These are phyloP conservation scores for Odontomyia ornata DNA, from an alignment of 2,888 invertebrate species.

Conservation along the genomic window DNA sequence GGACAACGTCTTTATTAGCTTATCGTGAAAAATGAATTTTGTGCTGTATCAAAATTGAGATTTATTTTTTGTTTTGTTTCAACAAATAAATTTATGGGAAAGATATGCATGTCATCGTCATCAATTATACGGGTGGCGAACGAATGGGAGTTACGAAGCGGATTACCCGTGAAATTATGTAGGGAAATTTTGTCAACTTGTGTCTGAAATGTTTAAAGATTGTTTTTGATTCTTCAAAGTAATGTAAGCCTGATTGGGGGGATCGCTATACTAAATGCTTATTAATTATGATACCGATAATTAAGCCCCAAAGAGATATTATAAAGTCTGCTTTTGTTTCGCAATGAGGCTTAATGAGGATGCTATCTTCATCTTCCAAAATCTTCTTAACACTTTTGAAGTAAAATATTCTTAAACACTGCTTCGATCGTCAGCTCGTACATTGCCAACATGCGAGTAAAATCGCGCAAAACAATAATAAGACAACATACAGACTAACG, in stretches of 20 bases:
- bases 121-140: background rate
- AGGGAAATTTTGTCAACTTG: background rate
- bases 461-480: background rate
- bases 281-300: too few species aligned
- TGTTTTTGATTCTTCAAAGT: background rate
- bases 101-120: background rate
- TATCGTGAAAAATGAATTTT: background rate
- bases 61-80: background rate
- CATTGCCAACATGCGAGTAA: too few species aligned
- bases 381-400: too few species aligned
- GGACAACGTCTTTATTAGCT: slow-evolving; percentile 6
- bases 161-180: too few species aligned
- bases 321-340: too few species aligned
- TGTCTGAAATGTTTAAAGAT: background rate
- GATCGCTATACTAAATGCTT: too few species aligned
- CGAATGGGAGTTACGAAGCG: background rate
- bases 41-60: background rate
- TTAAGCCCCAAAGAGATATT: too few species aligned
- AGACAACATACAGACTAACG: background rate
- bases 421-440: too few species aligned
- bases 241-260: too few species aligned
- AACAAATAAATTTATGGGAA: background rate
- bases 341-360: too few species aligned
- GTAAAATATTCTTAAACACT: too few species aligned
- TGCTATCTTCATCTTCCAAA: too few species aligned